Percentiles rank a stretch among this genome's conserved stretches.
Conservation (phyloP, 2,113 vertebrate genomes). For the Psilopogon haemacephalus region DNA sequence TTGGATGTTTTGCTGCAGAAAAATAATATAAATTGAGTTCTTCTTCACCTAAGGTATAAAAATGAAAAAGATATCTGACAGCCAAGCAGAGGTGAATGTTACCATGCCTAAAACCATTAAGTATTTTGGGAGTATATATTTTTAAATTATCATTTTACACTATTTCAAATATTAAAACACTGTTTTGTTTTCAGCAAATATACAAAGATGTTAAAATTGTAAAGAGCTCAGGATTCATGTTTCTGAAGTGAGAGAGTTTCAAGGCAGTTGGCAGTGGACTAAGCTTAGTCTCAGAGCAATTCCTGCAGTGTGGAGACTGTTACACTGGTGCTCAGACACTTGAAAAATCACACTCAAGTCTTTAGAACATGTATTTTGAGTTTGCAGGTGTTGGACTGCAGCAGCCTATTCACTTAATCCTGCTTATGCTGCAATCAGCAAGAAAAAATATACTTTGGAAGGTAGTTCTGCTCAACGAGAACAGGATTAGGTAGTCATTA, state of each 20-base stretch:
- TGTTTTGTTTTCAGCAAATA: background rate
- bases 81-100: background rate
- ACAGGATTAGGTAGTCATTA: background rate
- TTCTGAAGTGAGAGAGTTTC: background rate
- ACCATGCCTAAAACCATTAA: background rate
- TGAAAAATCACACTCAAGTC: background rate
- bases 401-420: background rate
- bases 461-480: background rate
- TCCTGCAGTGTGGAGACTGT: background rate
- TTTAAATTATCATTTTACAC: background rate
- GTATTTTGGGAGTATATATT: background rate
- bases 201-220: background rate
- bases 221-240: background rate
- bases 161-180: background rate
- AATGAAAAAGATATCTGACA: background rate
- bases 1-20: background rate
- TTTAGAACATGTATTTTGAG: background rate
- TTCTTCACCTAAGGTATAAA: background rate
- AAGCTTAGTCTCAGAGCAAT: background rate
- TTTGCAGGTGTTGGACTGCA: background rate
- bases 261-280: background rate
- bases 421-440: background rate
- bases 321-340: background rate
- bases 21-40: accelerated
- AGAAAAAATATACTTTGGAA: background rate